Evolutionary conservation across 2,888 invertebrate genomes (phyloP), one percentile per base, ranked within the genome.

Genomic region (Nipponacmea schrenckii): DNA sequence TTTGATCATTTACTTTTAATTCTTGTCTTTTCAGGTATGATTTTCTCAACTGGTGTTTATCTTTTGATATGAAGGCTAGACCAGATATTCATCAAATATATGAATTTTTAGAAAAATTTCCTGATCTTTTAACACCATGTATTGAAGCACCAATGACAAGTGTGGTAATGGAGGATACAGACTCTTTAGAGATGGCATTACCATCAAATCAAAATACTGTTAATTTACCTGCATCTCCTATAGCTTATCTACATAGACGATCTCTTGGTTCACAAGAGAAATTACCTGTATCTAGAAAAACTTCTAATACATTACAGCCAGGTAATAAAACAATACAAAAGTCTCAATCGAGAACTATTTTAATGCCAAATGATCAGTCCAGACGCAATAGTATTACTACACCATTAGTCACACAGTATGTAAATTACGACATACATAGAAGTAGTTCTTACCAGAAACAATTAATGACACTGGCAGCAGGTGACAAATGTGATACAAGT

Each of bases 1-100:
- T n/a, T n/a, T n/a, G n/a, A n/a, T n/a, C n/a, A n/a, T n/a, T n/a
- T n/a, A n/a, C n/a, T n/a, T n/a, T n/a, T n/a, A n/a, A n/a, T n/a
- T n/a, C n/a, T 64, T 68, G 74, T 50, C 62, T 10, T 82, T 89
- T 20, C 91, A 94, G 94, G 80, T 93, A 93, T 86, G 92, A 91
- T 64, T 90, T 96, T 70, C 92, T 96, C 81, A 92, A 92, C 83
- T 92, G 93, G 44, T 96, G 96, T 88, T 96, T 96, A 95, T 92
- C 92, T 77, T 91, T 90, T 74, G 93, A 94, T 70, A 90, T 92
- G 45, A 91, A 92, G 75, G 91, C 92, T 80, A 92, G 96, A 26
- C 95, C 95, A 4, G 91, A 92, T 2, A 94, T 95, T 0, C 91
- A 92, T 0, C 94, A 94, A 89, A 93, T 96, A 73, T 94, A 94